Evolutionary conservation across 2,797 vertebrate species (phyloP).

Genomic region (Sebastes minor): DNA sequence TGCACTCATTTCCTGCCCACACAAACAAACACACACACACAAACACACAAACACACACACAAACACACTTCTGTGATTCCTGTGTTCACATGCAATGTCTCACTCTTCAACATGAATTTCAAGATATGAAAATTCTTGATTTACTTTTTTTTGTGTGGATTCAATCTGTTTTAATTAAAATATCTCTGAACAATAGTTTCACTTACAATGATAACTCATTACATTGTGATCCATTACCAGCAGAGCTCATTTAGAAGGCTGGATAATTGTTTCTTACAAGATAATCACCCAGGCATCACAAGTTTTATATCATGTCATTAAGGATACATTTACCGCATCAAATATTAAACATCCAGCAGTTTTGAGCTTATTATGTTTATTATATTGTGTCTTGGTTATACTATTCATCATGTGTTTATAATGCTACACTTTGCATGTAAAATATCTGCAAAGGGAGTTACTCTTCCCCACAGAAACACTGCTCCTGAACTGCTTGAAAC

Average conservation of each 20-base stretch:
- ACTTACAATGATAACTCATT: not conserved
- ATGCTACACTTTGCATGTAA: not conserved
- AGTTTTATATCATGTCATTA: constrained; percentile 3
- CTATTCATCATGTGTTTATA: not conserved
- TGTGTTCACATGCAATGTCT: not conserved
- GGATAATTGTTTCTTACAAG: constrained; percentile 1
- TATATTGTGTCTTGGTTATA: not conserved
- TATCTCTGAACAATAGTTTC: not conserved
- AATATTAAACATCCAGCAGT: not conserved
- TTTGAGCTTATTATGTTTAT: constrained; percentile 6
- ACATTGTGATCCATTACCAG: not conserved
- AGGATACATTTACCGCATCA: not conserved
- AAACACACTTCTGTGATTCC: not conserved
- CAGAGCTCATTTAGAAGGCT: not conserved
- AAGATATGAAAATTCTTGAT: not conserved
- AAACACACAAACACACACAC: not conserved
- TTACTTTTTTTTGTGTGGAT: not conserved
- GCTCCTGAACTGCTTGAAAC: too few relatives aligned
- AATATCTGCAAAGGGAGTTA: too few relatives aligned
- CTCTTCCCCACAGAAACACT: too few relatives aligned
- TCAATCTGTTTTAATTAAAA: not conserved
- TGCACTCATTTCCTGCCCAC: not conserved
- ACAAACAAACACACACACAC: not conserved
- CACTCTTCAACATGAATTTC: not conserved
- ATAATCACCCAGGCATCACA: not conserved